phyloP scores from a whole-genome alignment of 2,797 vertebrate species.

The Enteromius mattozi region DNA sequence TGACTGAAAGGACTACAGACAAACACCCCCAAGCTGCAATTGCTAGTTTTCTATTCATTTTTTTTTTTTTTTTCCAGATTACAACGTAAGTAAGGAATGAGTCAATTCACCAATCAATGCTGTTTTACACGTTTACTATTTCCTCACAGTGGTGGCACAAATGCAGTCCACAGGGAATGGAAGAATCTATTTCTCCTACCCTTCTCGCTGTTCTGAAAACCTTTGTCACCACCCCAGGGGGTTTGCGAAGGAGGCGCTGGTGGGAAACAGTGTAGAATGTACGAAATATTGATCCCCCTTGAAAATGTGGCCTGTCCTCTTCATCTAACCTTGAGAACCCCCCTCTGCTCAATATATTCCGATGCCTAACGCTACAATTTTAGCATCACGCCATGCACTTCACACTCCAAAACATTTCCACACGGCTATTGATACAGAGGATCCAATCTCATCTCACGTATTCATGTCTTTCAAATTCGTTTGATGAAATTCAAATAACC shows the following conservation, averaged over 20 bases:
- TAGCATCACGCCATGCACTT: conserved; percentile 5
- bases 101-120: conserved; percentile 48
- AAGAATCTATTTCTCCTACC: conserved; percentile 31
- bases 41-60: neutral
- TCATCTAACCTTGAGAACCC: conserved; percentile 25
- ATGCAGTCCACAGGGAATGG: neutral
- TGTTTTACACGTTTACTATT: conserved; percentile 38
- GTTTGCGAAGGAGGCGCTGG: neutral
- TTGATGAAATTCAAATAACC: conserved; percentile 34
- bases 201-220: conserved; percentile 8
- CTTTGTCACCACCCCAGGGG: conserved; percentile 32
- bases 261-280: conserved; percentile 20
- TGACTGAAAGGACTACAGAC: neutral
- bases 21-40: neutral
- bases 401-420: conserved; percentile 2
- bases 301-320: conserved; percentile 22
- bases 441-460: neutral
- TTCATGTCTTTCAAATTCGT: neutral
- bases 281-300: conserved; percentile 33
- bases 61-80: neutral
- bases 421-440: conserved; percentile 20
- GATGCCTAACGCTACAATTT: conserved; percentile 24
- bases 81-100: conserved; percentile 12
- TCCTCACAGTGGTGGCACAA: conserved; percentile 8
- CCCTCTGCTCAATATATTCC: neutral